Percentiles rank a stretch among this genome's conserved stretches.
These are phyloP conservation scores for Brachionus asplanchnoidis DNA, from an alignment of 1,140 invertebrate genomes.

Conservation along the genomic window DNA sequence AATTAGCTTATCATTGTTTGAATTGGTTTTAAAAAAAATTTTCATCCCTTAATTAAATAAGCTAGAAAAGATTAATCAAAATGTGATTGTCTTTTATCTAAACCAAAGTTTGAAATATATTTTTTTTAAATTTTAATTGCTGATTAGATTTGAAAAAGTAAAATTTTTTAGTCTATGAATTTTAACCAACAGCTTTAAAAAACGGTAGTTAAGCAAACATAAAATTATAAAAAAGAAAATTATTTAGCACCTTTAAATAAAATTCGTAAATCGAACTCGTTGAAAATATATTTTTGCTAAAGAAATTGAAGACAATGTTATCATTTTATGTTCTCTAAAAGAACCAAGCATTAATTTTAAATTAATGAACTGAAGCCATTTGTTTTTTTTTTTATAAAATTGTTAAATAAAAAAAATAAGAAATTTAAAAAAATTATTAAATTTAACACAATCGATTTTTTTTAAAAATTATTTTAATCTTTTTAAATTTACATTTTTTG, in stretches of 20 bases:
- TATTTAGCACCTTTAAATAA: not conserved
- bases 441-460: too few relatives aligned
- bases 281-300: too few relatives aligned
- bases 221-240: not conserved
- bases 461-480: too few relatives aligned
- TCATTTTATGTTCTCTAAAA: too few relatives aligned
- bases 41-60: not conserved
- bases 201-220: not conserved
- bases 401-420: too few relatives aligned
- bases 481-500: too few relatives aligned
- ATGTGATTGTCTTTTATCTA: not conserved
- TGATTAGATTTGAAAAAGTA: not conserved
- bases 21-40: not conserved
- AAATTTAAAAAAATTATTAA: too few relatives aligned
- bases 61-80: not conserved
- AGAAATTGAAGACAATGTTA: too few relatives aligned
- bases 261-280: not conserved
- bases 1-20: not conserved
- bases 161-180: not conserved
- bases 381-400: too few relatives aligned
- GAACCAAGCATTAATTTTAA: too few relatives aligned
- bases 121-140: not conserved
- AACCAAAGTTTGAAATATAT: not conserved
- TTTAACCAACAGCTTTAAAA: not conserved
- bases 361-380: too few relatives aligned